Conservation (phyloP, 2,888 invertebrate species). For the Phengaris arion region DNA sequence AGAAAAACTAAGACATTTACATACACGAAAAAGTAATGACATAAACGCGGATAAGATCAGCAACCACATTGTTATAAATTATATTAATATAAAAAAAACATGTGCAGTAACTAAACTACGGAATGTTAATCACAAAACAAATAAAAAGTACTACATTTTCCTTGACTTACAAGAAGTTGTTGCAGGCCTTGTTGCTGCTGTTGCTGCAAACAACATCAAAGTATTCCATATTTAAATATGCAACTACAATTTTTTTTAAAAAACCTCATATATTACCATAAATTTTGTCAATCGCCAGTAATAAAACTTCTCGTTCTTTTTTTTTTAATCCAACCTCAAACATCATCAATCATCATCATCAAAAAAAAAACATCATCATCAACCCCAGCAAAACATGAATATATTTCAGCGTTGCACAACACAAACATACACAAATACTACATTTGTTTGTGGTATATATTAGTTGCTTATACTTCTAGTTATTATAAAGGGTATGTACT, state of each 20-base stretch:
- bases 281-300: background rate
- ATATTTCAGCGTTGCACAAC: background rate
- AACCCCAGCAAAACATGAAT: background rate
- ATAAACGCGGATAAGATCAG: too few relatives aligned
- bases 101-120: conserved; percentile 36
- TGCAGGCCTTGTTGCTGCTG: conserved; percentile 95
- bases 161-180: conserved; percentile 92
- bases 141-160: conserved; percentile 55
- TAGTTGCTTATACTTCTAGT: background rate
- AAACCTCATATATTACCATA: background rate
- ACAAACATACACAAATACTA: conserved; percentile 18
- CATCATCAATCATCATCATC: too few relatives aligned
- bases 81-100: conserved; percentile 16
- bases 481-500: conserved; percentile 12
- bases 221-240: conserved; percentile 37
- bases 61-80: background rate
- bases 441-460: background rate
- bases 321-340: background rate
- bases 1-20: too few relatives aligned
- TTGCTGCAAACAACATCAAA: conserved; percentile 83
- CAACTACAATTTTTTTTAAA: background rate
- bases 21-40: too few relatives aligned
- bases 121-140: conserved; percentile 48
- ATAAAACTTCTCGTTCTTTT: background rate
- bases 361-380: too few relatives aligned